These are phyloP conservation scores for Ptychodera flava DNA, from an alignment of 35 echinoderm and acorn worm species.

Conservation along the genomic window DNA sequence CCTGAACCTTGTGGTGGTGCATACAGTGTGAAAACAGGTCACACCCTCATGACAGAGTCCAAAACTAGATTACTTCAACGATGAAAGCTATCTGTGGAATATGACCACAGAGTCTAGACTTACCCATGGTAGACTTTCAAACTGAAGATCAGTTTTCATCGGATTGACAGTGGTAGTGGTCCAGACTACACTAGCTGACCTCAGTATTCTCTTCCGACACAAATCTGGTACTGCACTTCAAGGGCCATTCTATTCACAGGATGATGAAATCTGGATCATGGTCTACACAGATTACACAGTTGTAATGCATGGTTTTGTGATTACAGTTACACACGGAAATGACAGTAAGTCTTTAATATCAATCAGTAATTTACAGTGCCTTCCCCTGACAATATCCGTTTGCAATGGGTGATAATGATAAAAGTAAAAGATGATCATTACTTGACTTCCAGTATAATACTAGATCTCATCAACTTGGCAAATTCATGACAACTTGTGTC, in stretches of 20 bases:
- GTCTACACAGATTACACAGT: constrained; percentile 68
- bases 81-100: constrained; percentile 73
- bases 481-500: too few relatives aligned
- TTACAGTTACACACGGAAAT: constrained; percentile 26
- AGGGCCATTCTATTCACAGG: constrained; percentile 45
- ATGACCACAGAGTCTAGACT: constrained; percentile 45
- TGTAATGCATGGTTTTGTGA: constrained; percentile 44
- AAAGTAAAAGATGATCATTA: too few relatives aligned
- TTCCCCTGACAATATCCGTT: too few relatives aligned
- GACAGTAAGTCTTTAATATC: background rate
- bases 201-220: constrained; percentile 48
- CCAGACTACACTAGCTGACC: constrained; percentile 35
- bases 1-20: background rate
- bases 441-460: too few relatives aligned
- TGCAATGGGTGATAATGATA: too few relatives aligned
- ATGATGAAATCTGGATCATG: constrained; percentile 63
- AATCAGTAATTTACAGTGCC: too few relatives aligned
- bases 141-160: constrained; percentile 73
- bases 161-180: constrained; percentile 61
- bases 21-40: background rate
- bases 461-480: too few relatives aligned
- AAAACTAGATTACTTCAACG: constrained; percentile 78
- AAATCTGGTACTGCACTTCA: constrained; percentile 37
- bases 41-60: background rate
- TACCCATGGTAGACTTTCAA: constrained; percentile 33